Percentiles rank a stretch among this genome's conserved stretches.
These are phyloP conservation scores for Acanthoscelides obtectus DNA, from an alignment of 2,888 invertebrate species.

Conservation along the genomic window DNA sequence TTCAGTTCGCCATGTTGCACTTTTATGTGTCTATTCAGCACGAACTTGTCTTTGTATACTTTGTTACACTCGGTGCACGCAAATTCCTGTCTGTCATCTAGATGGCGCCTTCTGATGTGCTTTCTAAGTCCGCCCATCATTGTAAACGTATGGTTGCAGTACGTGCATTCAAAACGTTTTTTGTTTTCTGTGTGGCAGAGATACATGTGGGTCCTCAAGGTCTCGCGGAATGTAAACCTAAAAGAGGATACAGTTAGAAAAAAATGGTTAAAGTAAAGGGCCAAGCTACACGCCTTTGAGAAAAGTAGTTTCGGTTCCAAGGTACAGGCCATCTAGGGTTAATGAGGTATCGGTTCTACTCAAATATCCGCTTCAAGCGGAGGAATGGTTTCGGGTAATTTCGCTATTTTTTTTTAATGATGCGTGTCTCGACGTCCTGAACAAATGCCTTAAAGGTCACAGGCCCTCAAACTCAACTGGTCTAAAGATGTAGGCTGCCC, in stretches of 20 bases:
- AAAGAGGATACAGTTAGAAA: background rate
- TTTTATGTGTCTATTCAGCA: background rate
- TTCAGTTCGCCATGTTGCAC: background rate
- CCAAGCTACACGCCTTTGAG: no score
- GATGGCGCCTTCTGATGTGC: conserved; percentile 19
- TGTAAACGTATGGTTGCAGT: conserved; percentile 30
- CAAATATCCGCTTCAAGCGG: no score
- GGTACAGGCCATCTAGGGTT: no score
- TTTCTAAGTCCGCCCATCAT: conserved; percentile 31
- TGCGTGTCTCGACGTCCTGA: no score
- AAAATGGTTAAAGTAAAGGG: no score
- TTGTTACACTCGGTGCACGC: background rate
- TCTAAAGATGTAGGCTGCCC: no score
- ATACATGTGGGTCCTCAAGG: conserved; percentile 30
- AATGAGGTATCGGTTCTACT: no score
- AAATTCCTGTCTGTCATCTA: background rate
- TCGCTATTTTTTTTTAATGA: no score
- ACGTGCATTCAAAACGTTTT: conserved; percentile 28
- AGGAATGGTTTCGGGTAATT: no score
- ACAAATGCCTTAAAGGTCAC: no score
- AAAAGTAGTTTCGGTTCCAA: no score
- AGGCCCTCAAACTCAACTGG: no score
- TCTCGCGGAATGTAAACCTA: background rate
- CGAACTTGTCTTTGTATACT: background rate
- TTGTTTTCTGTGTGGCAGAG: conserved; percentile 27